These are phyloP conservation scores for Globodera rostochiensis DNA, from an alignment of 1,140 invertebrate genomes.

Conservation along the genomic window DNA sequence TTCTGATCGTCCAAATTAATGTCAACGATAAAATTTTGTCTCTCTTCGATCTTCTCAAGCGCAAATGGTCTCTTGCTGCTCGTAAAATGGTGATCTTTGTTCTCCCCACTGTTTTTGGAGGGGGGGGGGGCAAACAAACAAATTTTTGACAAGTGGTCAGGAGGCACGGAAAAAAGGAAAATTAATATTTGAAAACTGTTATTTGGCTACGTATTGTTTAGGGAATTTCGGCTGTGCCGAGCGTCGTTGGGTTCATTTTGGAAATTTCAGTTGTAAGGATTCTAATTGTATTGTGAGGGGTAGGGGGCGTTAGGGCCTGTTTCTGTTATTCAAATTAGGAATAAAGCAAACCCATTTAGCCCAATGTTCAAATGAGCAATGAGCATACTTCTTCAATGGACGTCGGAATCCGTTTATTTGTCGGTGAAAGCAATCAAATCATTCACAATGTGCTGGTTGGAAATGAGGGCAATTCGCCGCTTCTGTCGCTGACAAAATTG, in stretches of 20 bases:
- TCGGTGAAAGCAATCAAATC: slow-evolving; percentile 7
- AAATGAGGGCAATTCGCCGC: slow-evolving; percentile 15
- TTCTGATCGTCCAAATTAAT: slow-evolving; percentile 40
- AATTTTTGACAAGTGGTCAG: too few species aligned
- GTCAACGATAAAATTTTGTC: slow-evolving; percentile 44
- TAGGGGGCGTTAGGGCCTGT: too few species aligned
- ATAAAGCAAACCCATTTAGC: too few species aligned
- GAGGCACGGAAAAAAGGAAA: too few species aligned
- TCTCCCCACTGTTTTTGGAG: not conserved
- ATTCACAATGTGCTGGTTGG: slow-evolving; percentile 25
- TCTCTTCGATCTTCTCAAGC: slow-evolving; percentile 46
- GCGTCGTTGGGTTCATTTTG: too few species aligned
- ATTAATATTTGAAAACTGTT: too few species aligned
- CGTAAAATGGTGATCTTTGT: not conserved
- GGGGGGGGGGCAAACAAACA: too few species aligned
- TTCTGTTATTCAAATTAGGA: too few species aligned
- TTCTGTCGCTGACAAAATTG: slow-evolving; percentile 29
- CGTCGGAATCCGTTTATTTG: slow-evolving; percentile 5
- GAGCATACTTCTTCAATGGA: not conserved
- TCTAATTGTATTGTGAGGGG: too few species aligned
- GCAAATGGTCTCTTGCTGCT: slow-evolving; percentile 33
- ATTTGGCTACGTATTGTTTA: too few species aligned
- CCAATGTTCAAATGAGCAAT: not conserved
- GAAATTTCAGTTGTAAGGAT: too few species aligned
- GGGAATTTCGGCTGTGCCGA: too few species aligned